Conservation (phyloP, 2,797 vertebrate species). For the Dendrocincla tyrannina region DNA sequence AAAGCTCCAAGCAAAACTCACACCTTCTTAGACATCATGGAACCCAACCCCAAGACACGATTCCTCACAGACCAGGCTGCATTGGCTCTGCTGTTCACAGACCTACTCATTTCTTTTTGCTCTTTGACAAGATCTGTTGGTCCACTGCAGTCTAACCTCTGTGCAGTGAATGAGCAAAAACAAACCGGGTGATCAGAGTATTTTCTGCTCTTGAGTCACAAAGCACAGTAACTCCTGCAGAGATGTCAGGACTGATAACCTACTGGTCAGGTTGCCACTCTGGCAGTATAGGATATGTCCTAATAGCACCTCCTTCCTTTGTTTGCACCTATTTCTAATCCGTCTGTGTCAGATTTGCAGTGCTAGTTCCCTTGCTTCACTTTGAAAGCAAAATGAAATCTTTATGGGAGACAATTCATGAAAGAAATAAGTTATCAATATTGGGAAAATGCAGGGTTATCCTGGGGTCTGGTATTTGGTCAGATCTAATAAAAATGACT, state of each 20-base stretch:
- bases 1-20: neutral
- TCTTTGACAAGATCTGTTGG: constrained; percentile 34
- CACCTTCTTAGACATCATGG: neutral
- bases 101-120: neutral
- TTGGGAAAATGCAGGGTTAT: neutral
- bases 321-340: neutral
- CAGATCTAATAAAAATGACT: neutral
- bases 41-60: neutral
- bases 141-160: constrained; percentile 3
- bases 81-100: neutral
- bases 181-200: neutral
- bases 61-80: neutral
- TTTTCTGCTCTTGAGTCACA: neutral
- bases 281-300: neutral
- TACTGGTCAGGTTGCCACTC: neutral
- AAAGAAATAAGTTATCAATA: neutral
- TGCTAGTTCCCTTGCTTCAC: neutral
- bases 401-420: neutral
- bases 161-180: neutral
- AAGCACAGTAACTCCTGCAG: neutral
- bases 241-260: neutral
- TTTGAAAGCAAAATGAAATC: neutral
- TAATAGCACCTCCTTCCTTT: neutral
- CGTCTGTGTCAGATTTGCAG: neutral
- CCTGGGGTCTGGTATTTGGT: neutral